These are phyloP conservation scores for Periophthalmodon schlosseri DNA, from an alignment of 2,113 vertebrate species.

Conservation along the genomic window DNA sequence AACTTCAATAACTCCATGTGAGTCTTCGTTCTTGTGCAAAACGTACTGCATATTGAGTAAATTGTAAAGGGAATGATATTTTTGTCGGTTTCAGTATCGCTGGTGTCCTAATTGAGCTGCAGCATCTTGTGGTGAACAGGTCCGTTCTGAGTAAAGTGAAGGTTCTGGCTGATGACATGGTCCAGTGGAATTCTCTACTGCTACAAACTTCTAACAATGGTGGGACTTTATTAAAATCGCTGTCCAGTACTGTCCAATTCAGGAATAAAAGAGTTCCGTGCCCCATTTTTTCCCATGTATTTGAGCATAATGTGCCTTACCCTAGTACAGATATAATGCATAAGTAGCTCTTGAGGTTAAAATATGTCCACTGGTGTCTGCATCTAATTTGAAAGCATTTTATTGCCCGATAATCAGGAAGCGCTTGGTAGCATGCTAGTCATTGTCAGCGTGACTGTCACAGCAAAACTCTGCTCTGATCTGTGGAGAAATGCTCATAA, in stretches of 20 bases:
- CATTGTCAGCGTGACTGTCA: too few relatives aligned
- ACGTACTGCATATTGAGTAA: background rate
- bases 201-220: conserved; percentile 50
- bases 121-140: conserved; percentile 59
- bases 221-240: conserved; percentile 29
- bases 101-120: conserved; percentile 70
- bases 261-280: too few relatives aligned
- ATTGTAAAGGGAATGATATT: background rate
- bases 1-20: conserved; percentile 96
- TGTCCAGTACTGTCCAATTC: background rate
- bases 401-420: too few relatives aligned
- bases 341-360: too few relatives aligned
- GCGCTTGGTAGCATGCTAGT: too few relatives aligned
- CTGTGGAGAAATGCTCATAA: too few relatives aligned
- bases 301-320: too few relatives aligned
- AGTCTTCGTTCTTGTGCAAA: conserved; percentile 41
- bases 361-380: too few relatives aligned
- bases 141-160: conserved; percentile 50
- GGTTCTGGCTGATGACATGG: conserved; percentile 59
- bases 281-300: too few relatives aligned
- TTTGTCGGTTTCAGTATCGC: conserved; percentile 58
- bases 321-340: too few relatives aligned
- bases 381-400: too few relatives aligned
- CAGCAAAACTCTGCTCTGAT: too few relatives aligned
- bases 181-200: conserved; percentile 58